Conservation (phyloP, 2,797 vertebrate genomes). For the Falco novaeseelandiae region DNA sequence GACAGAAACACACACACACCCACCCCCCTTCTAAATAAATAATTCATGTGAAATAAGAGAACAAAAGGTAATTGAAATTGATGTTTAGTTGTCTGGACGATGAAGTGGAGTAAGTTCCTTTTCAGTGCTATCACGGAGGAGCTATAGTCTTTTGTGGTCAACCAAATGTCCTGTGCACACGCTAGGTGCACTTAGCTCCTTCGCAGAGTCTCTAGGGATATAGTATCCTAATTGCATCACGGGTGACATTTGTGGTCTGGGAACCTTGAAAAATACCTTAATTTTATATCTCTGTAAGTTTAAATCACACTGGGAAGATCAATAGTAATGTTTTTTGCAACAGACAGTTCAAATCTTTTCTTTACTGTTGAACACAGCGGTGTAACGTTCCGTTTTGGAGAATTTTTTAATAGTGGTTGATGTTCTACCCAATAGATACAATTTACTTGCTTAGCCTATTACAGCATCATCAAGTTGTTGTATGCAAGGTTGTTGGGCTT, state of each 20-base stretch:
- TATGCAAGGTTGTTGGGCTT: neutral
- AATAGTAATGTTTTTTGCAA: neutral
- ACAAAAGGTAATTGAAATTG: slow-evolving; percentile 9
- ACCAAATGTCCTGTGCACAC: neutral
- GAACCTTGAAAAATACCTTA: neutral
- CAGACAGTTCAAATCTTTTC: neutral
- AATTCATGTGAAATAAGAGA: neutral
- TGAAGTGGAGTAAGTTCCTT: slow-evolving; percentile 10
- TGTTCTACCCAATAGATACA: neutral
- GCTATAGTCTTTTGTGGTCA: neutral
- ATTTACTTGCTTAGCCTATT: neutral
- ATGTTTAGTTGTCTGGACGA: neutral
- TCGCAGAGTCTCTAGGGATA: neutral
- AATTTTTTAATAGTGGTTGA: neutral
- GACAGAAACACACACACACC: neutral
- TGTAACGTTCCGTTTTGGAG: neutral
- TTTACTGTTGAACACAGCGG: neutral
- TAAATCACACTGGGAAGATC: slow-evolving; percentile 38
- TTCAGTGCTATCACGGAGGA: neutral
- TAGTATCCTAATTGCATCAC: neutral
- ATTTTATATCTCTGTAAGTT: neutral
- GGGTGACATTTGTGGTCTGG: neutral
- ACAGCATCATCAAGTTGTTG: neutral
- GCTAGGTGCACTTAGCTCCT: neutral
- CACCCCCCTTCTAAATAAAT: neutral